Evolutionary conservation across 2,113 vertebrate species (phyloP).

Genomic region (Perognathus longimembris): DNA sequence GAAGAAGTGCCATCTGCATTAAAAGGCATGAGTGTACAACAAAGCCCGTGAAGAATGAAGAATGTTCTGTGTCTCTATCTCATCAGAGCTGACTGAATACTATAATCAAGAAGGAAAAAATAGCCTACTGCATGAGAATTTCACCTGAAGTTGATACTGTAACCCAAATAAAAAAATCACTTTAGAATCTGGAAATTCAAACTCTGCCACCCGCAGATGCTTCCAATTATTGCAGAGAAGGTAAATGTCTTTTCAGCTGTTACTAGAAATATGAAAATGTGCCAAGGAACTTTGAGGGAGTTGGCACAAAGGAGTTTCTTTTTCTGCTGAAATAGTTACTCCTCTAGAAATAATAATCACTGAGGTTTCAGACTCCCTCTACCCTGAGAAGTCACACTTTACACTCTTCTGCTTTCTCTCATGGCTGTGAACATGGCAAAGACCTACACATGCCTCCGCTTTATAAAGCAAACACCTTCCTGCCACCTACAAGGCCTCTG

Average conservation of each 20-base stretch:
- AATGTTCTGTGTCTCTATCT: background rate
- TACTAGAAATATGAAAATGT: slow-evolving; percentile 67
- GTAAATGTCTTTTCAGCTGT: slow-evolving; percentile 70
- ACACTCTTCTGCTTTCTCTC: slow-evolving; percentile 66
- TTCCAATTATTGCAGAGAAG: slow-evolving; percentile 70
- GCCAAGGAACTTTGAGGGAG: slow-evolving; percentile 64
- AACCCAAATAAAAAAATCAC: slow-evolving; percentile 59
- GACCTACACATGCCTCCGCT: slow-evolving; percentile 69
- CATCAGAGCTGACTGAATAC: background rate
- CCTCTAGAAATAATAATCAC: slow-evolving; percentile 76
- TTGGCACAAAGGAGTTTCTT: slow-evolving; percentile 72
- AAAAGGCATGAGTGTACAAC: background rate
- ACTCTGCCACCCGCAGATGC: slow-evolving; percentile 62
- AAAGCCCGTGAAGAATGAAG: slow-evolving; percentile 18
- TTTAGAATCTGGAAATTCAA: slow-evolving; percentile 56
- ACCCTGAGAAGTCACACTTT: slow-evolving; percentile 69
- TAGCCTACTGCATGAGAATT: slow-evolving; percentile 11
- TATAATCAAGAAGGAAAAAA: slow-evolving; percentile 2
- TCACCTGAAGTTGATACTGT: slow-evolving; percentile 60
- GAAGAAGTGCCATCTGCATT: slow-evolving; percentile 28
- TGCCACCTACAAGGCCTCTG: background rate
- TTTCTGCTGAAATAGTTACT: slow-evolving; percentile 74
- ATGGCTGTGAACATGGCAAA: slow-evolving; percentile 36
- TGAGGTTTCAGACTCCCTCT: slow-evolving; percentile 37
- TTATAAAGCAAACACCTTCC: slow-evolving; percentile 63